phyloP scores from a whole-genome alignment of 2,113 vertebrate genomes.

The Sander vitreus region DNA sequence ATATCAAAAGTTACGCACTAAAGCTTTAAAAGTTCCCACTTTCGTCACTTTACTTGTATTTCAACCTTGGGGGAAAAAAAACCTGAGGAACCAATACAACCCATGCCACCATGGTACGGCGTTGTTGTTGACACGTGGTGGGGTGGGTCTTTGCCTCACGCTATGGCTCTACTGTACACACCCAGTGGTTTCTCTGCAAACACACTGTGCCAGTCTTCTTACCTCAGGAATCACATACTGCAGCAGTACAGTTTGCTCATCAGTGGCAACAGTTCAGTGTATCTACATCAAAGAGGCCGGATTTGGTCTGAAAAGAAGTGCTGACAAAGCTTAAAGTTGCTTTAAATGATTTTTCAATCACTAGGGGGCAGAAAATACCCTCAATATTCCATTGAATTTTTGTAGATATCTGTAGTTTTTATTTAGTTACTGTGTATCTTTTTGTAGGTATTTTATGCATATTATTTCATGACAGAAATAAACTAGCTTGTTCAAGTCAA shows the following conservation, averaged over 20 bases:
- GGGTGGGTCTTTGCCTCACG: neutral
- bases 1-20: too few species aligned
- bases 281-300: neutral
- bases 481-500: neutral
- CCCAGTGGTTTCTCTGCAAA: neutral
- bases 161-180: neutral
- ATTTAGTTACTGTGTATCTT: neutral
- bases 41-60: neutral
- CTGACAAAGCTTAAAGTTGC: neutral
- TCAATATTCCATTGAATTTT: neutral
- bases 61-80: neutral
- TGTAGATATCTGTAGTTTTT: neutral
- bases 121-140: neutral
- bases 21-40: too few species aligned
- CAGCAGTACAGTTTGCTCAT: neutral
- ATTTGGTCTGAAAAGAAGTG: neutral
- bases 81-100: neutral
- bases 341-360: neutral
- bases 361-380: neutral
- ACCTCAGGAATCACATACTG: neutral
- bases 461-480: neutral
- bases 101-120: neutral
- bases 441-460: neutral
- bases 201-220: neutral
- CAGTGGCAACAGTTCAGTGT: neutral